Base-by-base conservation (phyloP, 2,888 invertebrate genomes). In the Diaperis boleti region DNA sequence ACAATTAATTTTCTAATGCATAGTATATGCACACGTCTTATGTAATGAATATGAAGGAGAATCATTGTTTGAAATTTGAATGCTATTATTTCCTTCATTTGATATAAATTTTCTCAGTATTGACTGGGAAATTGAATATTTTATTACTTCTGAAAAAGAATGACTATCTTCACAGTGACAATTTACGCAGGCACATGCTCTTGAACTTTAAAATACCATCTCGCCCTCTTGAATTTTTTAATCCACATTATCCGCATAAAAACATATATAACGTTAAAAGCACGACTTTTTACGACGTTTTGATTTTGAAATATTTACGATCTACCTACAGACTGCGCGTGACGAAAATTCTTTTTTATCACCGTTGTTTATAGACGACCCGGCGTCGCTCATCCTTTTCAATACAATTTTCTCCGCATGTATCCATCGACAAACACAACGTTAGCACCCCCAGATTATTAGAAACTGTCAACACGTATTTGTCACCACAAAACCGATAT, bases 381-480 rank as follows among this genome's bases (percentile, higher is more conserved):
- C 29, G 59, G 59, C 50, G 60, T 54, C 60, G 52, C 37, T 22
- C 45, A 29, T 17, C 49, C 54, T 54, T 61, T 54, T 61, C 60
- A 61, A 54, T 61, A 54, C 54, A 54, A 45, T 61, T 61, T 61
- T 44, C 37, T 26, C 15, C 29, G 20, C 33, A 35, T 50, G 37
- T 50, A 47, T 59, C 50, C n/a, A 33, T 44, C 44, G 15, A 44
- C 42, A 50, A 59, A 50, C 39, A 59, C 33, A 42, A 50, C 22
- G 15, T 22, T 35, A 37, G 33, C 29, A 11, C 52, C 29, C 45
- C 17, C 56, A 20, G 26, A 10, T 57, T 47, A 57, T 57, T 57
- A 57, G 37, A 35, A 47, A 57, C 18, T 44, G 57, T 57, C 57
- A 47, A 45, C 45, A 57, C 44, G 26, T 47, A 55, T 44, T 44